Base-by-base conservation (phyloP, 1,140 invertebrate species). In the Bactericera cockerelli region DNA sequence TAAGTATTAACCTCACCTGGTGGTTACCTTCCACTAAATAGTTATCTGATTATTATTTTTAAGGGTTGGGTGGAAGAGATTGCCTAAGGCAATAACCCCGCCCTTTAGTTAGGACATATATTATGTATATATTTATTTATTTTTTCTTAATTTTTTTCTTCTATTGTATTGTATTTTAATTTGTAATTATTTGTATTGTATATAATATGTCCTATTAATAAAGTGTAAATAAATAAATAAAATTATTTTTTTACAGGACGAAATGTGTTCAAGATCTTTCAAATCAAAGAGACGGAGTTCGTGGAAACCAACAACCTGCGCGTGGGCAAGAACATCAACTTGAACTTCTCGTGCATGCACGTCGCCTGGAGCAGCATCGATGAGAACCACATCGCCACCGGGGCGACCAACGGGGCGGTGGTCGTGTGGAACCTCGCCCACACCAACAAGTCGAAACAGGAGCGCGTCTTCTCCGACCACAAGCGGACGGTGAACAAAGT, bases 401-500 rank as follows among this genome's bases (percentile, higher is more conserved):
- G 91, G 2, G 91, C 93, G 1, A 96, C 93, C 1, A 96, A 97
- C 77, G 93, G 94, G 13, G 87, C 90, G 39, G 92, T 98, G 14
- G 92, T 94, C n/a, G 80, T 95, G 1, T 98, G 94, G 93, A 93
- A 97, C 71, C 73, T 97, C 1, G 88, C 87, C 55, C 83, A 83
- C 66, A 78, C 81, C 13, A 85, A 87, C 0, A 77, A 87, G 64
- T 89, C 89, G 6, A 96, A 96, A 72, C 91, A 95, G 69, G 87
- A 90, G 69, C 84, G 87, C 74, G 89, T 96, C 1, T 96, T 95
- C 70, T 81, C 81, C 25, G 91, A 96, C 66, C 93, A 98, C 67
- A 92, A 90, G 68, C 78, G 93, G 64, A 96, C 93, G 59, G 92
- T 97, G 0, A 94, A 97, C 70, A 93, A 94, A 77, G 90, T 95